Evolutionary conservation across 2,113 vertebrate genomes (phyloP), one percentile per base, ranked within the genome.

Genomic region (Heterotis niloticus): DNA sequence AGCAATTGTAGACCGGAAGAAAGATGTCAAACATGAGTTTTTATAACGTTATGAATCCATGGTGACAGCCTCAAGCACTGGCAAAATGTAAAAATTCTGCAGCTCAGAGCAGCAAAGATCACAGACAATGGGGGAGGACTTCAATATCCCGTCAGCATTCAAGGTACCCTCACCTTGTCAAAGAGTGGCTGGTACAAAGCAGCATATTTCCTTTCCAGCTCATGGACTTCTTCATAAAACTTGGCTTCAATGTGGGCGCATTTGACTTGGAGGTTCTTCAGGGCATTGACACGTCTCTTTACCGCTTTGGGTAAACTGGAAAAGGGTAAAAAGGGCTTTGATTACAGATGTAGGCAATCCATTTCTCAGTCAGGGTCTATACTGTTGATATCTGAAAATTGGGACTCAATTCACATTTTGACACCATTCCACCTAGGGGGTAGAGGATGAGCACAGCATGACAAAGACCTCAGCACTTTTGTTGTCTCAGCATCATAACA

Each of bases 261-360:
- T 83, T 99, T 98, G 82, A 98, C 98, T 91, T 99, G 98, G 87
- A 99, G 95, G 85, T 99, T 99, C 92, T 98, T 99, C n/a, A 99
- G 94, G 79, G 96, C 98, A 82, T 99, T 98, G 51, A 99, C 96
- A 9, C 98, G 94, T 86, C 96, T 94, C 92, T 99, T 99, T 80
- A 99, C 97, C 81, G 99, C 95, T 92, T 96, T 98, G 82, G 98
- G 98, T 91, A 99, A 94, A 88, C 98, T 99, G 90, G 81, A 85
- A 85, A 65, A 1, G 80, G 73, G 23, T 57, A 17, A 74, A 74
- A 57, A 52, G 70, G 7, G n/a, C n/a, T 44, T 44, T 44, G 34
- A 2, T 14, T 17, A 26, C 23, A 12, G 72, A 44, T 54, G 44
- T 1, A 20, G 28, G 5, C 44, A 14, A 14, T 44, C n/a, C n/a